phyloP scores from a whole-genome alignment of 2,113 vertebrate genomes.

The Gavialis gangeticus region DNA sequence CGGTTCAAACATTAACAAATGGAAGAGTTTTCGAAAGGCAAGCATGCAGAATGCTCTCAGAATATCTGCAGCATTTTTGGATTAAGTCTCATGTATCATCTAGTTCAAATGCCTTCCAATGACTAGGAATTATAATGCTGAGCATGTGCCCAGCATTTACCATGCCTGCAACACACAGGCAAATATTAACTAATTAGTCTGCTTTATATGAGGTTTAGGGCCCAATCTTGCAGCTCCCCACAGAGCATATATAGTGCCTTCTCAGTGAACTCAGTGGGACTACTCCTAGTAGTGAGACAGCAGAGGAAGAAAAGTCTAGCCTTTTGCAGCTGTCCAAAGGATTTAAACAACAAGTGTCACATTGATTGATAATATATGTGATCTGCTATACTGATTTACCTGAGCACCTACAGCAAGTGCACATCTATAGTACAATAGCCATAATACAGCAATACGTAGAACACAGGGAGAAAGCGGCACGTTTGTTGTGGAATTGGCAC shows the following conservation, averaged over 20 bases:
- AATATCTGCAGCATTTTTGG: not conserved
- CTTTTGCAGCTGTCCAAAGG: not conserved
- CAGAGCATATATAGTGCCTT: not conserved
- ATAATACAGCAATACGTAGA: not conserved
- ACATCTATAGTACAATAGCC: not conserved
- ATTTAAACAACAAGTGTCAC: not conserved
- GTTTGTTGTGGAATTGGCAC: not conserved
- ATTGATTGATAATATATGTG: not conserved
- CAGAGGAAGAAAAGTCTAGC: not conserved
- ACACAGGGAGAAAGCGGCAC: too few relatives aligned
- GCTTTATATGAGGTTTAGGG: not conserved
- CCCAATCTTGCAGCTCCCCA: not conserved
- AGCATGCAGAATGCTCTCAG: not conserved
- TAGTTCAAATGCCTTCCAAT: rapidly evolving
- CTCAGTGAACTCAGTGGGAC: not conserved
- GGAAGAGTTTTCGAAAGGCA: not conserved
- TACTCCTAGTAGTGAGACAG: not conserved
- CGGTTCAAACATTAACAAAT: not conserved
- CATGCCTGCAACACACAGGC: not conserved
- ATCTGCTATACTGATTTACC: not conserved
- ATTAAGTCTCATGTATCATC: not conserved
- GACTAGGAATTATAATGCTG: not conserved
- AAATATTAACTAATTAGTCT: not conserved
- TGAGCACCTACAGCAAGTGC: not conserved
- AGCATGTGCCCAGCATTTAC: not conserved